Base-by-base conservation (phyloP, 1,140 invertebrate genomes). In the Trichogramma pretiosum region DNA sequence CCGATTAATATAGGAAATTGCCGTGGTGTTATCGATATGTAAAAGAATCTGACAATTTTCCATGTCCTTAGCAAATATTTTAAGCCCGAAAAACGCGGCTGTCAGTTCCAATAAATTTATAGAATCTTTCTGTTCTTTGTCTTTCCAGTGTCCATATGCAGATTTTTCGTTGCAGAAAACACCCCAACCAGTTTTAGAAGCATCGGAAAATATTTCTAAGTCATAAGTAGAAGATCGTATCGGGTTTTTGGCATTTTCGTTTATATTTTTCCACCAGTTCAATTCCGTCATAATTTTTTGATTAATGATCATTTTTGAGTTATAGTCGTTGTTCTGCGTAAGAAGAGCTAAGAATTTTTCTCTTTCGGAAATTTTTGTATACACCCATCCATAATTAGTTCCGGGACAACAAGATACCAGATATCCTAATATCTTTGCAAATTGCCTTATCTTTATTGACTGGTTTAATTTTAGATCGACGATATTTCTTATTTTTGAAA, bases 21-120 rank as follows among this genome's bases (percentile, higher is more conserved):
- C 65, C 4, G 63, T 72, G 0, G 58, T 69, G 26, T 69, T 68
- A 40, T 70, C 67, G 2, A 61, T 42, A 2, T 63, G 45, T 9
- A 68, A 37, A 44, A 68, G 46, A 32, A 68, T 64, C 14, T 57
- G 21, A 49, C 61, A 63, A 38, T 62, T 53, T 16, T 3, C 28
- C 19, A 19, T 2, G 34, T 62, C 35, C 2, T 26, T 51, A 14
- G 59, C 62, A 55, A 66, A 67, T 19, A 16, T 46, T 55, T 66
- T 62, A 19, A 66, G 21, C 0, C 47, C 57, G 11, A 60, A 43
- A 55, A 60, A 52, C 0, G 34, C 45, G 11, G 44, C 50, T 26
- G 46, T 16, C 18, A 51, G 18, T 22, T 51, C 49, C 16, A 51
- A 17, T 10, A 16, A 18, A 34, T 51, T 51, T 21, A 51, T 51